These are phyloP conservation scores for Lampris megalopsis DNA, from an alignment of 2,113 vertebrate genomes.

Conservation along the genomic window DNA sequence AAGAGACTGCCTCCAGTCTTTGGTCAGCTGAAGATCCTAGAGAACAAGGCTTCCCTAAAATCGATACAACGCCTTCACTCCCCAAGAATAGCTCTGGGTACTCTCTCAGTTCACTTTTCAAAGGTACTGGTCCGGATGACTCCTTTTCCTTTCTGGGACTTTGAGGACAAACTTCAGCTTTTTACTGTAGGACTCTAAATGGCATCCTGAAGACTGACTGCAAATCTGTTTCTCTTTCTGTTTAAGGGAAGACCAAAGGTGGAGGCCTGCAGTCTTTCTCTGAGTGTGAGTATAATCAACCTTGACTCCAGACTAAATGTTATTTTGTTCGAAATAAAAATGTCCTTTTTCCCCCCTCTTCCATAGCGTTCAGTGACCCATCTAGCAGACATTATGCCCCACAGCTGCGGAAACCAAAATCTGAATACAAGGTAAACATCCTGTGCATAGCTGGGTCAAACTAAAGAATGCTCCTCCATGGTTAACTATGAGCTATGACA, in stretches of 20 bases:
- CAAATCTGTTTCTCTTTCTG: neutral
- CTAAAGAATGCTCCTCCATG: neutral
- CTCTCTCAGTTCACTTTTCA: slow-evolving; percentile 93
- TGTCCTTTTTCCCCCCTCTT: no score
- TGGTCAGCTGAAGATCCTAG: slow-evolving; percentile 71
- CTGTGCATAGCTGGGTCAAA: neutral
- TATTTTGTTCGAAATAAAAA: no score
- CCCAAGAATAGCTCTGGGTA: slow-evolving; percentile 88
- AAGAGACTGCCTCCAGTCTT: slow-evolving; percentile 88
- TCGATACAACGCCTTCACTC: slow-evolving; percentile 72
- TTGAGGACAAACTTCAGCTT: no score
- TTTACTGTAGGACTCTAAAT: no score
- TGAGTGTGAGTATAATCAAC: slow-evolving; percentile 83
- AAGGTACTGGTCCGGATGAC: slow-evolving; percentile 80
- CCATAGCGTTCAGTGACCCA: slow-evolving; percentile 81
- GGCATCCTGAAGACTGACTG: no score
- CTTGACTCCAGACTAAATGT: no score
- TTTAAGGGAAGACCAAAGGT: slow-evolving; percentile 85
- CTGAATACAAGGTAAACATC: slow-evolving; percentile 89
- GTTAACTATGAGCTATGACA: slow-evolving; percentile 25
- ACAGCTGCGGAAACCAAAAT: slow-evolving; percentile 89
- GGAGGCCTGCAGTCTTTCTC: slow-evolving; percentile 87
- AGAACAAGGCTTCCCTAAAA: slow-evolving; percentile 83
- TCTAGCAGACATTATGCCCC: slow-evolving; percentile 87
- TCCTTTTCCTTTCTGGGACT: no score